Percentiles rank a stretch among this genome's conserved stretches.
phyloP scores from a whole-genome alignment of 2,797 vertebrate genomes.

The Calcarius lapponicus region DNA sequence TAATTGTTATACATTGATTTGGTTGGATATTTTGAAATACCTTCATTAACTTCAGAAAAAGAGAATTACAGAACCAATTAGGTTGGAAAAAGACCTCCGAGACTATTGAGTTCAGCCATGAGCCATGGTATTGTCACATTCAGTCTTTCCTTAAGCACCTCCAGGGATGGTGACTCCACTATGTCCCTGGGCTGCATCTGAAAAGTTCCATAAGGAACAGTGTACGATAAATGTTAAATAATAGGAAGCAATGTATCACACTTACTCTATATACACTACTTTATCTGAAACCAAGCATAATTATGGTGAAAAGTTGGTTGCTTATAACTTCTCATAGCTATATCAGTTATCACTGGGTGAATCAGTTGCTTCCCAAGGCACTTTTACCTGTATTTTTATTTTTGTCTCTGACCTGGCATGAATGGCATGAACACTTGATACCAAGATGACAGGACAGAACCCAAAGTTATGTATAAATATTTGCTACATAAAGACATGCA shows the following conservation, averaged over 20 bases:
- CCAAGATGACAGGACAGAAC: not conserved
- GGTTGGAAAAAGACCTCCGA: not conserved
- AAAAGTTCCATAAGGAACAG: not conserved
- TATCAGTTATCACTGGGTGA: not conserved
- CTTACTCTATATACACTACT: not conserved
- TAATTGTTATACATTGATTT: not conserved
- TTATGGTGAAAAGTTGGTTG: not conserved
- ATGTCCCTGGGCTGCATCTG: not conserved
- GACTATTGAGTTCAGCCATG: not conserved
- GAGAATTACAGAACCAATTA: not conserved
- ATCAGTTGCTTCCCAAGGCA: not conserved
- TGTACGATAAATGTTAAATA: not conserved
- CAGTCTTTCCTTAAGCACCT: not conserved
- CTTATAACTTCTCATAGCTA: not conserved
- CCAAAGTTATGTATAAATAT: not conserved
- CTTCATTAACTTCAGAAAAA: not conserved
- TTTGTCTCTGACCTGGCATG: not conserved
- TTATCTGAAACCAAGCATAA: not conserved
- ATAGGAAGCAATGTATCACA: not conserved
- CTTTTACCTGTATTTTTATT: not conserved
- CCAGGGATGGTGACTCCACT: not conserved
- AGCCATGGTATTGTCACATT: not conserved
- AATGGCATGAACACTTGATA: not conserved
- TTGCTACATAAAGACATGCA: not conserved
- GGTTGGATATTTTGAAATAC: not conserved